Conservation (phyloP, 2,888 invertebrate genomes). For the Macrophya alboannulata region DNA sequence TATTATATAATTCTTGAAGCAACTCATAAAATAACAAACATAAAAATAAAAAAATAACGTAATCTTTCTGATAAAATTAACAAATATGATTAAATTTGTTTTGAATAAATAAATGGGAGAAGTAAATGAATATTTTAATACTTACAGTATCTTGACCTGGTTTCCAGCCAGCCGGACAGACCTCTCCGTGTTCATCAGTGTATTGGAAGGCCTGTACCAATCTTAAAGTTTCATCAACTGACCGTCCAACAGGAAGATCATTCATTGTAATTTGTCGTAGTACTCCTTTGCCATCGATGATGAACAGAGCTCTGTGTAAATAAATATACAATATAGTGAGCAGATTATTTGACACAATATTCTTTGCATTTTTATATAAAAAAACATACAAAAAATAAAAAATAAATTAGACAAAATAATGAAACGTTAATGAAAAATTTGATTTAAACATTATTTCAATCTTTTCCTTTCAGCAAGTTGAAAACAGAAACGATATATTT, state of each 20-base stretch:
- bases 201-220: constrained; percentile 98
- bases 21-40: too few relatives aligned
- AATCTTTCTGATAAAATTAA: neutral
- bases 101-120: neutral
- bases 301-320: constrained; percentile 90
- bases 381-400: constrained; percentile 29
- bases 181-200: constrained; percentile 95
- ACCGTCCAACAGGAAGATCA: constrained; percentile 95
- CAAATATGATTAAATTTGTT: neutral
- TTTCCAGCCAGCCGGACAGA: constrained; percentile 97
- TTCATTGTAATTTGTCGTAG: constrained; percentile 98
- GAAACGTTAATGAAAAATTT: neutral
- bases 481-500: neutral
- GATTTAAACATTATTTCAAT: neutral
- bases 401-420: constrained; percentile 5
- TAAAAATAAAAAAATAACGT: neutral
- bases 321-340: neutral
- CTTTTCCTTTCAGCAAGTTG: neutral
- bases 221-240: constrained; percentile 96
- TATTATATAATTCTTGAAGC: neutral
- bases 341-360: constrained; percentile 46
- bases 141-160: constrained; percentile 95
- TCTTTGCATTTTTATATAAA: constrained; percentile 45
- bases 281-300: constrained; percentile 94
- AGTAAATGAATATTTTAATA: constrained; percentile 58